These are phyloP conservation scores for Gymnothorax reevesii DNA, from an alignment of 2,797 vertebrate genomes.

Conservation along the genomic window DNA sequence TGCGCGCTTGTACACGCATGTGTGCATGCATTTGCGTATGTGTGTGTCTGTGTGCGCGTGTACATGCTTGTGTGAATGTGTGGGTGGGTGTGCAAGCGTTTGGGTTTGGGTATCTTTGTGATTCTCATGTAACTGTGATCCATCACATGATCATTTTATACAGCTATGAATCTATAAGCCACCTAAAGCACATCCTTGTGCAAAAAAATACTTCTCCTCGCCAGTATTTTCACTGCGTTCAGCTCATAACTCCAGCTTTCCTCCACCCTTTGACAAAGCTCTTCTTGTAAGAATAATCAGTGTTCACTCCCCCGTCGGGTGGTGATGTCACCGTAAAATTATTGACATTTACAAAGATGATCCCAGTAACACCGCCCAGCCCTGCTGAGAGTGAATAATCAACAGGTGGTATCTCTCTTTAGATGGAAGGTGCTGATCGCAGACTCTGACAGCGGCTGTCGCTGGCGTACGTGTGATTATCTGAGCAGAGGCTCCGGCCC, in stretches of 20 bases:
- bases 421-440: constrained; percentile 21
- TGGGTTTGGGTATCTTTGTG: too few relatives aligned
- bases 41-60: too few relatives aligned
- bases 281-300: not conserved
- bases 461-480: constrained; percentile 22
- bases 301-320: not conserved
- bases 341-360: constrained; percentile 2
- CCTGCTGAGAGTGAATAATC: constrained; percentile 29
- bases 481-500: not conserved
- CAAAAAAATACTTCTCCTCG: not conserved
- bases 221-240: not conserved
- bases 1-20: too few relatives aligned
- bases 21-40: too few relatives aligned
- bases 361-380: constrained; percentile 9
- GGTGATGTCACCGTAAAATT: constrained; percentile 14
- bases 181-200: not conserved
- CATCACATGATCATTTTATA: constrained; percentile 25
- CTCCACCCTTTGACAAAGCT: not conserved
- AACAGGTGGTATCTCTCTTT: constrained; percentile 14
- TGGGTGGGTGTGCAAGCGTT: too few relatives aligned
- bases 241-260: constrained; percentile 8
- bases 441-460: not conserved
- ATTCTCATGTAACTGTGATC: not conserved
- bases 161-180: constrained; percentile 14
- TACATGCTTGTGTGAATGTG: too few relatives aligned